Evolutionary conservation across 1,140 invertebrate genomes (phyloP).

Genomic region (Tetramorium alpestre): DNA sequence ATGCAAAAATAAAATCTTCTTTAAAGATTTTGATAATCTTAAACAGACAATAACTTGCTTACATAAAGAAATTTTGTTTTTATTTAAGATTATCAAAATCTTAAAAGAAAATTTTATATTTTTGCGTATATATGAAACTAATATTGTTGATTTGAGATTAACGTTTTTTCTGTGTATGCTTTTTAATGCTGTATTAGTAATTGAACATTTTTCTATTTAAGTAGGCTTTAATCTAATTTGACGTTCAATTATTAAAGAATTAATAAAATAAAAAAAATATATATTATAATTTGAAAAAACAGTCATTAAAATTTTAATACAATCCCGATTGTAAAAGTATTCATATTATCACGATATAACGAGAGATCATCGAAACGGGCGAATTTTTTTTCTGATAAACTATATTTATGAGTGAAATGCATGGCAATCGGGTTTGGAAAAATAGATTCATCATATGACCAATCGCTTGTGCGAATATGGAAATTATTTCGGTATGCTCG

Average conservation of each 20-base stretch:
- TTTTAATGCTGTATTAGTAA: background rate
- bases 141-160: no score
- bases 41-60: no score
- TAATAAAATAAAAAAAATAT: background rate
- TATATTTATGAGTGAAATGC: conserved; percentile 31
- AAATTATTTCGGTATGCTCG: conserved; percentile 33
- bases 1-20: no score
- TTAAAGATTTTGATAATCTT: no score
- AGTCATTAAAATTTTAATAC: background rate
- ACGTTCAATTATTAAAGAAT: background rate
- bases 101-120: no score
- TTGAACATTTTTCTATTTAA: background rate
- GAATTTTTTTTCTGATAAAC: conserved; percentile 15
- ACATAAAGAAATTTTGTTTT: no score
- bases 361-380: background rate
- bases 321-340: background rate
- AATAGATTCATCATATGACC: conserved; percentile 20
- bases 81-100: no score
- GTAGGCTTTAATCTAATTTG: background rate
- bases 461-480: conserved; percentile 45
- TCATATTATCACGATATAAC: conserved; percentile 4
- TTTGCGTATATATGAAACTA: no score
- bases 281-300: background rate
- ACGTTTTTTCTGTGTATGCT: no score
- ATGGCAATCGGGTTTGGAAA: conserved; percentile 7